Conservation (phyloP, 1,140 invertebrate genomes). For the Hycleus cichorii region DNA sequence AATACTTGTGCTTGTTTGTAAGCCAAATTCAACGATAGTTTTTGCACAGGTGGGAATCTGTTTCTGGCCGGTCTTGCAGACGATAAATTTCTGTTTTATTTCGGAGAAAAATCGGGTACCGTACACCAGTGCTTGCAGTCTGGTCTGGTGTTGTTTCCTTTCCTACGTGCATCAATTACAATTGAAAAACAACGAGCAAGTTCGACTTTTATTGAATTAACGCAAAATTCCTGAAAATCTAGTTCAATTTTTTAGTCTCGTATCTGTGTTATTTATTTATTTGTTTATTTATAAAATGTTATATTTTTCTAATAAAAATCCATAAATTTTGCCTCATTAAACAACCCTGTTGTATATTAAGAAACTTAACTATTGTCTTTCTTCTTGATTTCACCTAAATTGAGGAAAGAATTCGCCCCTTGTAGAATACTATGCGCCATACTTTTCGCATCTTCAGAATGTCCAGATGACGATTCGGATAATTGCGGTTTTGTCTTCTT, state of each 20-base stretch:
- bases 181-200: constrained; percentile 34
- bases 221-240: no score
- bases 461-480: neutral
- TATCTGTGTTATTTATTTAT: no score
- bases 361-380: no score
- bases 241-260: no score
- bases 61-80: constrained; percentile 75
- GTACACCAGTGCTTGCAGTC: constrained; percentile 75
- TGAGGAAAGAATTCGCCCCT: constrained; percentile 2
- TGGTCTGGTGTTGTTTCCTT: constrained; percentile 78
- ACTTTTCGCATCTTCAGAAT: neutral
- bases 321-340: no score
- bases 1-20: no score
- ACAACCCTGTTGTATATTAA: no score
- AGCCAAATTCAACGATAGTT: constrained; percentile 22
- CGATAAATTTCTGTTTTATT: constrained; percentile 71
- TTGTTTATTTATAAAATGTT: no score
- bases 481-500: constrained; percentile 48
- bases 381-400: neutral
- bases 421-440: constrained; percentile 3
- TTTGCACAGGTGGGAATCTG: constrained; percentile 60
- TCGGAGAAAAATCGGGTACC: constrained; percentile 72
- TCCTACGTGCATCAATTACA: constrained; percentile 78
- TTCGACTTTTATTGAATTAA: no score
- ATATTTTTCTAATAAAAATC: no score